Conservation (phyloP, 2,113 vertebrate genomes). For the Tragelaphus imberbis region DNA sequence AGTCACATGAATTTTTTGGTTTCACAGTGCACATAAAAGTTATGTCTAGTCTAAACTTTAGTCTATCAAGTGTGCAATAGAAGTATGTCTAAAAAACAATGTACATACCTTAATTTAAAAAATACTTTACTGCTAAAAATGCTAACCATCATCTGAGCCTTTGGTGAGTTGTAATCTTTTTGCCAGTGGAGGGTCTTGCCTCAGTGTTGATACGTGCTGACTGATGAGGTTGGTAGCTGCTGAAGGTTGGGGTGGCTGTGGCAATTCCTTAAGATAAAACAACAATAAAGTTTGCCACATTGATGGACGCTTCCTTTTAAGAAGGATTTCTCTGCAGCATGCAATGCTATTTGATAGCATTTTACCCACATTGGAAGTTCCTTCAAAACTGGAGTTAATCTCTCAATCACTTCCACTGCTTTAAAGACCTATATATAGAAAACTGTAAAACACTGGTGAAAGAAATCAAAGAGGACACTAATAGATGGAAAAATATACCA, state of each 20-base stretch:
- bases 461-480: no score
- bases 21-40: not conserved
- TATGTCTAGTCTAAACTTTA: not conserved
- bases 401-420: not conserved
- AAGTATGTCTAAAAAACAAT: not conserved
- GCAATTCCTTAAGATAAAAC: not conserved
- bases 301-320: not conserved
- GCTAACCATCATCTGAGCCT: not conserved
- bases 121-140: not conserved
- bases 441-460: no score
- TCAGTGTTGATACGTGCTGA: not conserved
- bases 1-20: not conserved
- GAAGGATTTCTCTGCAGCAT: not conserved
- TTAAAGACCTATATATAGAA: no score
- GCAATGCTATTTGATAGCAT: not conserved
- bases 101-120: not conserved
- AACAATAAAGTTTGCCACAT: not conserved
- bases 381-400: not conserved
- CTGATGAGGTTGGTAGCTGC: not conserved
- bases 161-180: not conserved
- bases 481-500: no score
- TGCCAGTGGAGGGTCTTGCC: not conserved
- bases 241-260: not conserved
- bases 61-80: not conserved
- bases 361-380: not conserved